Evolutionary conservation across 2,888 invertebrate genomes (phyloP), one percentile per base, ranked within the genome.

Genomic region (Drosophila barbarae): DNA sequence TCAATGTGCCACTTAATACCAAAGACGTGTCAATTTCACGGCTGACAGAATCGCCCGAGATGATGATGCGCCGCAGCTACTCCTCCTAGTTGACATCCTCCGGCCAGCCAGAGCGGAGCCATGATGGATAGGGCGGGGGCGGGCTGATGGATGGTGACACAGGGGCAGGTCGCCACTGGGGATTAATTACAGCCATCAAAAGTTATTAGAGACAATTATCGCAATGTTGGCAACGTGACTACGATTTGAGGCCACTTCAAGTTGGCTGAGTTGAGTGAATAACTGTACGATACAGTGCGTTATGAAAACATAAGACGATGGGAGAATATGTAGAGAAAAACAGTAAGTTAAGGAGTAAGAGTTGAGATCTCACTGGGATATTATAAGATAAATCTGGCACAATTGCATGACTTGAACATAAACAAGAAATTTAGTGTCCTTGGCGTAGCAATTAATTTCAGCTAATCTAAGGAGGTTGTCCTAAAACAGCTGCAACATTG

Each of bases 191-290:
- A 70, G 73, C 78, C 81, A 85, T 83, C 84, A 83, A 81, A 85
- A 83, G 85, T 85, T 83, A 83, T 83, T 85, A 83, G 84, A 73
- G 76, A 71, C 82, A 83, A 85, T 83, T 83, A 83, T 83, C 84
- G 72, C 84, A 76, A 72, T 80, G 78, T 58, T 49, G 81, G 72
- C 74, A 74, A 74, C 72, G 76, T 72, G 72, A 56, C 44, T 53
- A 49, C 44, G 65, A 46, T 56, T 46, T 57, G 53, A 53, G 41
- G 71, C 34, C 54, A 59, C 66, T 67, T 34, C 63, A 56, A 34
- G 12, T n/a, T 59, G 46, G 23, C 30, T 8, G 46, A 39, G 60
- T 21, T 38, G 46, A 59, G 60, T 60, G 61, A 30, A 49, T 50
- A 41, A 18, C 63, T n/a, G 9, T 30, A 12, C 1, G 7, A 23